Percentiles rank a stretch among this genome's conserved stretches.
Evolutionary conservation across 1,140 invertebrate species (phyloP).

Genomic region (Drosophila ogumai): DNA sequence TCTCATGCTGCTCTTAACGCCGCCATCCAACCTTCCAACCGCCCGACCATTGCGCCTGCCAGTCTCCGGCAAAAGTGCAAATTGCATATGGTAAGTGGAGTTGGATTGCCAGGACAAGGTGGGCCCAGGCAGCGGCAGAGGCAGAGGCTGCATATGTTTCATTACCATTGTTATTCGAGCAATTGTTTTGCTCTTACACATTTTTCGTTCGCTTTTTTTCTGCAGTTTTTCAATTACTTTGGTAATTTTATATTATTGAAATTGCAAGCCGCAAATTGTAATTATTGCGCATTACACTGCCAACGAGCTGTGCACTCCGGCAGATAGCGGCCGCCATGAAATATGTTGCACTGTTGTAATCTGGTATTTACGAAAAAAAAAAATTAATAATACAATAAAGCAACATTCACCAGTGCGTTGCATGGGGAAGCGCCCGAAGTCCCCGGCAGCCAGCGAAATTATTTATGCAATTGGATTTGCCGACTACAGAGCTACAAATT

Average conservation of each 20-base stretch:
- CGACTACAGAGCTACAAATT: slow-evolving; percentile 61
- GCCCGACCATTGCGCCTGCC: background rate
- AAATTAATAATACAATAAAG: slow-evolving; percentile 74
- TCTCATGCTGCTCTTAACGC: slow-evolving; percentile 82
- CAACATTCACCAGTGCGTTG: slow-evolving; percentile 46
- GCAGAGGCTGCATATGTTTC: slow-evolving; percentile 50
- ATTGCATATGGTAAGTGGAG: slow-evolving; percentile 38
- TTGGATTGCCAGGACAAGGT: slow-evolving; percentile 24
- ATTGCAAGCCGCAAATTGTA: slow-evolving; percentile 81
- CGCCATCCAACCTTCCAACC: slow-evolving; percentile 12
- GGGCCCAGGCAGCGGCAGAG: background rate
- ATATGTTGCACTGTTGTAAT: slow-evolving; percentile 78
- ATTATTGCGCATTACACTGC: slow-evolving; percentile 67
- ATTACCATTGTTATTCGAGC: slow-evolving; percentile 59
- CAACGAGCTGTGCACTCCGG: slow-evolving; percentile 23
- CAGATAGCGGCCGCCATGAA: slow-evolving; percentile 40
- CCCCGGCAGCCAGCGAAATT: slow-evolving; percentile 49
- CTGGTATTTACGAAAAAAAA: slow-evolving; percentile 70
- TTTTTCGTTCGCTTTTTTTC: slow-evolving; percentile 17
- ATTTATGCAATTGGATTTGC: slow-evolving; percentile 78
- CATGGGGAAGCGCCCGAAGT: slow-evolving; percentile 20
- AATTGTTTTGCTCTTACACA: slow-evolving; percentile 40
- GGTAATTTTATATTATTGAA: slow-evolving; percentile 84
- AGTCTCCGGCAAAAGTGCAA: slow-evolving; percentile 41
- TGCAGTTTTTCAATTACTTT: slow-evolving; percentile 74